phyloP scores from a whole-genome alignment of 2,797 vertebrate species.

The Hypotaenidia philippensis region DNA sequence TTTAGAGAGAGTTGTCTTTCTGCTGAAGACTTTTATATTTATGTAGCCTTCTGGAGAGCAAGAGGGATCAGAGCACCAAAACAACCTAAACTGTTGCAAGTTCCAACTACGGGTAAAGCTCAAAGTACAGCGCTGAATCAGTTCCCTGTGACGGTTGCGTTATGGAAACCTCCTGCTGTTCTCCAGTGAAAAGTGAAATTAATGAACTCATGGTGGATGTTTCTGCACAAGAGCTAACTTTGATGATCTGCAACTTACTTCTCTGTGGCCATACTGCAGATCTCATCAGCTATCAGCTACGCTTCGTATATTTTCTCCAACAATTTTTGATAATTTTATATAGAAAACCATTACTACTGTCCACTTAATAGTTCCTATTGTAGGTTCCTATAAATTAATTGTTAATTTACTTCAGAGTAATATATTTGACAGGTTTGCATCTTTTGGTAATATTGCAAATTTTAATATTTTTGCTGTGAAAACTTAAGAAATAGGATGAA shows the following conservation, averaged over 20 bases:
- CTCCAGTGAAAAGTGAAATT: not conserved
- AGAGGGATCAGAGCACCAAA: constrained; percentile 44
- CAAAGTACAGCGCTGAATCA: not conserved
- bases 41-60: constrained; percentile 11
- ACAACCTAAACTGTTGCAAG: constrained; percentile 17
- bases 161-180: constrained; percentile 24
- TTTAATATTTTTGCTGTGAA: constrained; percentile 64
- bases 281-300: constrained; percentile 28
- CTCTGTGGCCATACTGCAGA: constrained; percentile 31
- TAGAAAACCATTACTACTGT: constrained; percentile 45
- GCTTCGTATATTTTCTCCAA: constrained; percentile 57
- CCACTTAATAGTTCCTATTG: constrained; percentile 58
- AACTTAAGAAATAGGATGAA: constrained; percentile 20
- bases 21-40: constrained; percentile 30
- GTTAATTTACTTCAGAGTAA: constrained; percentile 64
- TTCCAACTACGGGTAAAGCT: constrained; percentile 33
- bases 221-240: not conserved
- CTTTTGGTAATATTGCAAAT: constrained; percentile 57
- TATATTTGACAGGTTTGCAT: constrained; percentile 66
- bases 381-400: constrained; percentile 51
- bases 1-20: constrained; percentile 49
- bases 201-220: not conserved
- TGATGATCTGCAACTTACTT: not conserved
- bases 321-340: constrained; percentile 81
- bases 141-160: not conserved